A percentile compares a stretch with the other conserved stretches of the same genome.
phyloP scores from a whole-genome alignment of 2,888 invertebrate species.

The Drymonia ruficornis region DNA sequence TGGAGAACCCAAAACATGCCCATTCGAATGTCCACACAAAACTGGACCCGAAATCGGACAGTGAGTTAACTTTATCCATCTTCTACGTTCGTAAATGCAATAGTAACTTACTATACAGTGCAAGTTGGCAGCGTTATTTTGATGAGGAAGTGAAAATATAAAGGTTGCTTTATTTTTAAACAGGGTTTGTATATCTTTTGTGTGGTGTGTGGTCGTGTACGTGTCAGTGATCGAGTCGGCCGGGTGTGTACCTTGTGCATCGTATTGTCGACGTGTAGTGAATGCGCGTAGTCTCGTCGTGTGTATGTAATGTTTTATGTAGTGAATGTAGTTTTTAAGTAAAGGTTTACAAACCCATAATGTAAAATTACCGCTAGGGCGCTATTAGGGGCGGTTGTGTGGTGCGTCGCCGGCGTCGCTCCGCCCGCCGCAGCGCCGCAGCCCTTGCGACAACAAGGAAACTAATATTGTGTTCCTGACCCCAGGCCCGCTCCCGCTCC shows the following conservation, averaged over 20 bases:
- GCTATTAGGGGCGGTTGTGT: conserved; percentile 81
- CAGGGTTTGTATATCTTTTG: conserved; percentile 82
- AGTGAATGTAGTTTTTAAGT: conserved; percentile 74
- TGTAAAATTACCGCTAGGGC: conserved; percentile 84
- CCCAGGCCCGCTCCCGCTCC: conserved; percentile 63
- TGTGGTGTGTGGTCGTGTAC: conserved; percentile 40
- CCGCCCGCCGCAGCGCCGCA: conserved; percentile 81
- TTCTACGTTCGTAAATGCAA: conserved; percentile 53
- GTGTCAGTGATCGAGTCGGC: conserved; percentile 31
- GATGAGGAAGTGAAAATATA: conserved; percentile 66
- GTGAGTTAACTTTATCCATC: conserved; percentile 39
- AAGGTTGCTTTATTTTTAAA: conserved; percentile 61
- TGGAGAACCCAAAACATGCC: conserved; percentile 31
- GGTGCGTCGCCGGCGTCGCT: conserved; percentile 76
- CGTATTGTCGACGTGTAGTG: conserved; percentile 19
- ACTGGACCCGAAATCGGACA: conserved; percentile 26
- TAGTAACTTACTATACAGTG: conserved; percentile 70
- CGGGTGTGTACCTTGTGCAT: conserved; percentile 11
- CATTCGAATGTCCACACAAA: conserved; percentile 35
- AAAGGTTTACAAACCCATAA: conserved; percentile 85
- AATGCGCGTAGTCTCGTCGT: not conserved
- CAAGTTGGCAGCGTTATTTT: conserved; percentile 75
- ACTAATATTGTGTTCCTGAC: conserved; percentile 85
- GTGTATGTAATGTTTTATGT: conserved; percentile 26
- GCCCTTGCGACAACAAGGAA: conserved; percentile 86